These are phyloP conservation scores for Conger conger DNA, from an alignment of 2,113 vertebrate genomes.

Conservation along the genomic window DNA sequence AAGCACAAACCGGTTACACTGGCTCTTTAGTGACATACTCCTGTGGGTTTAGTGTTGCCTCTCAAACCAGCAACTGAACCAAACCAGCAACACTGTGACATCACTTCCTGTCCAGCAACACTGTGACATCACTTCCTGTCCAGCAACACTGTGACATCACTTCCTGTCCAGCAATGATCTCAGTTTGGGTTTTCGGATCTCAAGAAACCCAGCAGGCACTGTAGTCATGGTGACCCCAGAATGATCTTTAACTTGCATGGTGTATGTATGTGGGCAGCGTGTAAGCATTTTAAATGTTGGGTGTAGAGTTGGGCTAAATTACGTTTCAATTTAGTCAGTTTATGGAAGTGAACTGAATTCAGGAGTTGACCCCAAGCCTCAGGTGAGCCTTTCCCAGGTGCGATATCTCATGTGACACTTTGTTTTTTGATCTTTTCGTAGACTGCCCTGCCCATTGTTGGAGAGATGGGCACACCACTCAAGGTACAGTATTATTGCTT, in stretches of 20 bases:
- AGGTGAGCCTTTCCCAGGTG: background rate
- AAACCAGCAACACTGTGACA: background rate
- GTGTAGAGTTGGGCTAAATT: background rate
- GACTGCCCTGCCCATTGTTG: conserved; percentile 91
- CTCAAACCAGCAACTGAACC: background rate
- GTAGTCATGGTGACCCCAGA: background rate
- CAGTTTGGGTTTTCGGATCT: background rate
- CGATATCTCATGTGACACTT: background rate
- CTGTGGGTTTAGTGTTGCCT: background rate
- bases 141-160: background rate
- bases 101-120: background rate
- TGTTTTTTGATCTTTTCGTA: conserved; percentile 49
- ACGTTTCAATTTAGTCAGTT: no score
- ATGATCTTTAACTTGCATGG: background rate
- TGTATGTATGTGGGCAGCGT: background rate
- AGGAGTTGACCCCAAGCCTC: no score
- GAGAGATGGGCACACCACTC: conserved; percentile 84
- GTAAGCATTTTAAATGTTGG: background rate
- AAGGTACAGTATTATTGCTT: conserved; percentile 75
- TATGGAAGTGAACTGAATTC: no score
- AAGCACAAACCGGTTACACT: background rate
- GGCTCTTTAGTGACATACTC: background rate
- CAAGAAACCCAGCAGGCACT: background rate
- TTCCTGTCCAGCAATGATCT: background rate
- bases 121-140: background rate